A percentile compares a stretch with the other conserved stretches of the same genome.
These are phyloP conservation scores for Sarcophaga peregrina DNA, from an alignment of 1,140 invertebrate species.

Conservation along the genomic window DNA sequence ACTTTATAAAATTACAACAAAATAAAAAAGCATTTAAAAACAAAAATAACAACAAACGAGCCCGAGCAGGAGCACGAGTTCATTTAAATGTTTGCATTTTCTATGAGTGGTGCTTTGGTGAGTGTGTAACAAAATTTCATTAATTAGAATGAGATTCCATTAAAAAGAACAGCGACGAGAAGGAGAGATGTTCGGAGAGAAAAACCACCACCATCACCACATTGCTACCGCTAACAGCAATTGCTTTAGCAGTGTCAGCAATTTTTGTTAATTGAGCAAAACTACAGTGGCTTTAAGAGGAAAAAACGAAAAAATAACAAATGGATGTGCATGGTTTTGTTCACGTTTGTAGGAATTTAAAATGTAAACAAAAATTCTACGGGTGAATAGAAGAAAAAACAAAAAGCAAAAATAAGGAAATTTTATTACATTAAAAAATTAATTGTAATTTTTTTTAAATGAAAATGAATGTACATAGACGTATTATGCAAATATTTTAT, in stretches of 20 bases:
- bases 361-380: background rate
- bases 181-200: too few species aligned
- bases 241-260: background rate
- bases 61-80: too few species aligned
- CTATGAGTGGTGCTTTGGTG: background rate
- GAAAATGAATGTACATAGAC: background rate
- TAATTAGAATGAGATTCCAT: conserved; percentile 31
- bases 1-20: conserved; percentile 41
- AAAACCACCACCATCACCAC: conserved; percentile 25
- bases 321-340: background rate
- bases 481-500: background rate
- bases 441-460: background rate
- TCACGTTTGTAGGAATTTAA: background rate
- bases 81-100: background rate
- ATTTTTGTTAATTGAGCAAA: conserved; percentile 25
- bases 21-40: background rate
- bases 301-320: background rate
- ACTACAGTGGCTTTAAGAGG: background rate
- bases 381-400: too few species aligned
- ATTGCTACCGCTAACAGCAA: background rate
- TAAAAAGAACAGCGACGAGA: background rate
- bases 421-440: conserved; percentile 30
- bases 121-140: conserved; percentile 37
- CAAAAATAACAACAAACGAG: background rate
- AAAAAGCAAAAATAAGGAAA: too few species aligned